These are phyloP conservation scores for Umimayanthus kanabou DNA, from an alignment of 92 coral and sea anemone genomes.

Conservation along the genomic window DNA sequence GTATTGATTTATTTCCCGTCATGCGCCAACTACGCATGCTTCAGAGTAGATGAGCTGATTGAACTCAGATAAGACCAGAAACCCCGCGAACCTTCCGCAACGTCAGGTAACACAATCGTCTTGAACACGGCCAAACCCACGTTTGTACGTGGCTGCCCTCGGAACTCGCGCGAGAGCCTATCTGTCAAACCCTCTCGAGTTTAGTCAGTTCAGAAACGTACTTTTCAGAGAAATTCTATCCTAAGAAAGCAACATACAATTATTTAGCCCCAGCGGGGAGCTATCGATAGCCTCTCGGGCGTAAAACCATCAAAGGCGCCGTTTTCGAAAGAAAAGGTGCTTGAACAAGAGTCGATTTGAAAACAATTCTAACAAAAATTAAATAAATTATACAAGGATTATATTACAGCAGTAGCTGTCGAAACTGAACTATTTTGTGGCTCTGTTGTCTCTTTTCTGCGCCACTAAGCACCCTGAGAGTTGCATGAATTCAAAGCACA, in stretches of 20 bases:
- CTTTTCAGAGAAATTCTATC: not conserved
- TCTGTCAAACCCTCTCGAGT: not conserved
- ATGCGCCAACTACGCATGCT: conserved; percentile 4
- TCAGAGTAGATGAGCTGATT: conserved; percentile 1
- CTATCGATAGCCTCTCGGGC: conserved; percentile 17
- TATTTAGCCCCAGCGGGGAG: conserved; percentile 25
- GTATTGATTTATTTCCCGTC: not conserved
- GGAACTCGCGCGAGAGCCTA: conserved; percentile 13
- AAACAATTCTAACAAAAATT: conserved; percentile 57
- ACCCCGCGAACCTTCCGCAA: conserved; percentile 7
- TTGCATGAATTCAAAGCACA: not conserved
- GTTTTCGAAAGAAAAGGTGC: conserved; percentile 21
- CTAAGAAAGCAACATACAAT: conserved; percentile 12
- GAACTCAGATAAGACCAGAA: conserved; percentile 8
- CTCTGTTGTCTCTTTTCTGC: not conserved
- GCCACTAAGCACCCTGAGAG: not conserved
- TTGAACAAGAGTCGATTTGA: conserved; percentile 40
- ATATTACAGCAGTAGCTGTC: conserved; percentile 52
- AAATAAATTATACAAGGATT: conserved; percentile 84
- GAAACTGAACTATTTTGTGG: conserved; percentile 5
- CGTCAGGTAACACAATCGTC: conserved; percentile 1
- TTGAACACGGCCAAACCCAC: not conserved
- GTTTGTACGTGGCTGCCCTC: conserved; percentile 12
- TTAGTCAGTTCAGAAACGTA: not conserved
- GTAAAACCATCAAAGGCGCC: conserved; percentile 38